Conservation (phyloP, 2,113 vertebrate genomes). For the Dipodomys stephensi region DNA sequence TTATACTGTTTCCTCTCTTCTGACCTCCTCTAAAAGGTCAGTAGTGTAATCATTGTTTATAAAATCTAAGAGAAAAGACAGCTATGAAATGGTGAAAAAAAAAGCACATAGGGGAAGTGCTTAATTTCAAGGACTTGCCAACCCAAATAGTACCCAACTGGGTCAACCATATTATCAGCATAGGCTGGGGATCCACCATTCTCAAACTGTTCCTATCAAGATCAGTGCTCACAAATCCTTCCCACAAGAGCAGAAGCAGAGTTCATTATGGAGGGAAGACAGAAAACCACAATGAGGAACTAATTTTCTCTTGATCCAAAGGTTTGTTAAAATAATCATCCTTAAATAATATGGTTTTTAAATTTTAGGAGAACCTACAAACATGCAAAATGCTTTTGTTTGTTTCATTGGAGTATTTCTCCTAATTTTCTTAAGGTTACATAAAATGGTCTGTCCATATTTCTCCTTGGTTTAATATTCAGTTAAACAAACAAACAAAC, state of each 20-base stretch:
- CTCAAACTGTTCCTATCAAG: not conserved
- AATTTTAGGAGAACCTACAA: constrained; percentile 18
- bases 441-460: not conserved
- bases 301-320: constrained; percentile 28
- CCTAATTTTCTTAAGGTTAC: not conserved
- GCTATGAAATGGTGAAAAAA: not conserved
- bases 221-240: not conserved
- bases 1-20: not conserved
- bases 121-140: not conserved
- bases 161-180: not conserved
- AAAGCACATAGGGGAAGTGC: fast-evolving
- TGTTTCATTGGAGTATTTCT: not conserved
- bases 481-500: not conserved
- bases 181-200: not conserved
- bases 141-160: not conserved
- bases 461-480: not conserved
- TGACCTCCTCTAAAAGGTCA: not conserved
- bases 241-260: not conserved
- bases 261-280: not conserved
- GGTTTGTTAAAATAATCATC: constrained; percentile 14
- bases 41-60: constrained; percentile 26
- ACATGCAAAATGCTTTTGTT: constrained; percentile 1
- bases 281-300: not conserved
- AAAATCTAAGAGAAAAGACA: constrained; percentile 4
- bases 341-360: not conserved